These are phyloP conservation scores for Platysternon megacephalum DNA, from an alignment of 2,113 vertebrate species.

Conservation along the genomic window DNA sequence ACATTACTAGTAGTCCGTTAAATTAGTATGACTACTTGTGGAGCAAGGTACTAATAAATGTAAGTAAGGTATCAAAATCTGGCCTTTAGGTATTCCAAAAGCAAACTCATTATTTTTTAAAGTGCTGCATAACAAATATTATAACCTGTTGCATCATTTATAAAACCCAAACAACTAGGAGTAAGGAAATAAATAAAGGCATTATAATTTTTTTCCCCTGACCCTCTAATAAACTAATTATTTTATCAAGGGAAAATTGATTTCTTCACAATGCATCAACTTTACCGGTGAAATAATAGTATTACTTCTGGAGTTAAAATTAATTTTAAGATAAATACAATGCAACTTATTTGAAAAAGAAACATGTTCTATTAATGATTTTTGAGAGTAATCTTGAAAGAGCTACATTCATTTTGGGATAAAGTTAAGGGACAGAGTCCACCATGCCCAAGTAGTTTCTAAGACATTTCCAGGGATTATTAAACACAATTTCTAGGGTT, in stretches of 20 bases:
- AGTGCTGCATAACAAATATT: not conserved
- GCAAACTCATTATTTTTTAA: no score
- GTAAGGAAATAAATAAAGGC: not conserved
- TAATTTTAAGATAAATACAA: not conserved
- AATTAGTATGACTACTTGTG: no score
- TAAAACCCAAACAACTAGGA: not conserved
- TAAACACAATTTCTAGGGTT: accelerated
- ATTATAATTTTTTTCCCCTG: not conserved
- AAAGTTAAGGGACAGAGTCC: not conserved
- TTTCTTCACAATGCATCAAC: not conserved
- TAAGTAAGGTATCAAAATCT: no score
- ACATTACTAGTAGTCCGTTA: no score
- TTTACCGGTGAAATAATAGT: not conserved
- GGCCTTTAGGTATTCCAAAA: no score
- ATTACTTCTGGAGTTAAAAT: not conserved
- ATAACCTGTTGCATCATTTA: not conserved
- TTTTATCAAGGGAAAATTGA: not conserved
- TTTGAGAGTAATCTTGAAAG: not conserved
- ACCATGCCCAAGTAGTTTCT: not conserved
- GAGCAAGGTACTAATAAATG: no score
- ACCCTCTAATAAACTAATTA: not conserved
- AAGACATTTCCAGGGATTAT: not conserved
- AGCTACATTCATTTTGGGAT: not conserved
- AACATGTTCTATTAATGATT: not conserved
- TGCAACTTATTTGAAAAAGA: not conserved